Percentiles rank a stretch among this genome's conserved stretches.
phyloP scores from a whole-genome alignment of 2,797 vertebrate genomes.

The Petrocephalus schoutedeni region DNA sequence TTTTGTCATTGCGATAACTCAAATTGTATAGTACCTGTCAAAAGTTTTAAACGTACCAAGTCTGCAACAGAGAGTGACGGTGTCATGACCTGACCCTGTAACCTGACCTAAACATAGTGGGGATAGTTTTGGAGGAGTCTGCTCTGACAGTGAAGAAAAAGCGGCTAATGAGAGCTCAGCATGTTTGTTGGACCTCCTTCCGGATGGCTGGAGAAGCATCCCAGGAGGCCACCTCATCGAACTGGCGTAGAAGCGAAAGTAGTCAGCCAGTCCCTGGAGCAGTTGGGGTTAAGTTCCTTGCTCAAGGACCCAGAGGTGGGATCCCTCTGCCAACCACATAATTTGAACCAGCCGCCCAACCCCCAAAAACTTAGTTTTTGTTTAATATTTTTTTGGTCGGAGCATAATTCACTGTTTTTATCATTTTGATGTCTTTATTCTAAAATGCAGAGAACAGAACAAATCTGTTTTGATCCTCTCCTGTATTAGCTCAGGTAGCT shows the following conservation, averaged over 20 bases:
- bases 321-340: neutral
- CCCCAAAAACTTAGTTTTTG: too few species aligned
- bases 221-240: neutral
- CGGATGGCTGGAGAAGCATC: neutral
- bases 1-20: neutral
- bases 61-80: neutral
- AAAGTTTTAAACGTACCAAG: neutral
- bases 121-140: neutral
- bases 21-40: neutral
- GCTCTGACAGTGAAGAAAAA: neutral
- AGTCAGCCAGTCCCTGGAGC: neutral
- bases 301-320: neutral
- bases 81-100: neutral
- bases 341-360: neutral
- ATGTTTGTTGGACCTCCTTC: neutral
- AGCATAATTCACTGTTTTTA: neutral
- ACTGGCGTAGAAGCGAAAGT: neutral
- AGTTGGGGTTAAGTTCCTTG: neutral
- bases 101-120: neutral
- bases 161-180: neutral
- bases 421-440: neutral
- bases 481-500: too few species aligned
- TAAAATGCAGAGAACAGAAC: neutral
- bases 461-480: neutral
- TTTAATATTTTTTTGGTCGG: neutral